Conservation (phyloP, 1,140 invertebrate genomes). For the Helicoverpa zea region DNA sequence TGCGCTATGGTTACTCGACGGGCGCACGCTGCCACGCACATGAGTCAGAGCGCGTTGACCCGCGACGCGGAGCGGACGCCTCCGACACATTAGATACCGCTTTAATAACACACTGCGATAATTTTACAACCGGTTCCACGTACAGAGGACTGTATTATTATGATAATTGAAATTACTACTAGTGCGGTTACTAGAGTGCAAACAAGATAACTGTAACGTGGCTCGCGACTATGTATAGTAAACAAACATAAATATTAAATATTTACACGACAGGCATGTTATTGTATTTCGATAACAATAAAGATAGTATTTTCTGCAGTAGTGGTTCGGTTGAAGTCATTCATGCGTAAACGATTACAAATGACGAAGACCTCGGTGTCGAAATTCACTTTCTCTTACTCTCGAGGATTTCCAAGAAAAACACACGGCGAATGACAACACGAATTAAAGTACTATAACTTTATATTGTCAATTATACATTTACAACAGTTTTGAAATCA, state of each 20-base stretch:
- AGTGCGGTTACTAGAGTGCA: slow-evolving; percentile 51
- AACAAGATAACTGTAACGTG: slow-evolving; percentile 54
- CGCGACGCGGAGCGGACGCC: slow-evolving; percentile 57
- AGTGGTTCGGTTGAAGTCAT: slow-evolving; percentile 13
- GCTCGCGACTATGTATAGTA: slow-evolving; percentile 26
- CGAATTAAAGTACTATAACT: not conserved
- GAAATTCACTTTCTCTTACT: slow-evolving; percentile 51
- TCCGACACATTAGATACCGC: slow-evolving; percentile 52
- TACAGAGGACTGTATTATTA: slow-evolving; percentile 53
- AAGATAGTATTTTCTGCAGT: not conserved
- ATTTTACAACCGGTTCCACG: slow-evolving; percentile 67
- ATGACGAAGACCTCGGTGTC: slow-evolving; percentile 21
- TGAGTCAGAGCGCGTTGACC: slow-evolving; percentile 75
- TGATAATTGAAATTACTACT: slow-evolving; percentile 54
- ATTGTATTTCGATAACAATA: slow-evolving; percentile 21
- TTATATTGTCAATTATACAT: not conserved
- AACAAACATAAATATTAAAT: slow-evolving; percentile 46
- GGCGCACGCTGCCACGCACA: slow-evolving; percentile 51
- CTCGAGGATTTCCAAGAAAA: slow-evolving; percentile 39
- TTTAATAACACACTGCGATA: slow-evolving; percentile 54
- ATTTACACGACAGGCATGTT: slow-evolving; percentile 20
- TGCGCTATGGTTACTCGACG: slow-evolving; percentile 45
- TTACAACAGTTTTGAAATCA: not conserved
- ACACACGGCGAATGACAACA: not conserved
- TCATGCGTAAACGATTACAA: not conserved